These are phyloP conservation scores for Alca torda DNA, from an alignment of 2,797 vertebrate genomes.

Conservation along the genomic window DNA sequence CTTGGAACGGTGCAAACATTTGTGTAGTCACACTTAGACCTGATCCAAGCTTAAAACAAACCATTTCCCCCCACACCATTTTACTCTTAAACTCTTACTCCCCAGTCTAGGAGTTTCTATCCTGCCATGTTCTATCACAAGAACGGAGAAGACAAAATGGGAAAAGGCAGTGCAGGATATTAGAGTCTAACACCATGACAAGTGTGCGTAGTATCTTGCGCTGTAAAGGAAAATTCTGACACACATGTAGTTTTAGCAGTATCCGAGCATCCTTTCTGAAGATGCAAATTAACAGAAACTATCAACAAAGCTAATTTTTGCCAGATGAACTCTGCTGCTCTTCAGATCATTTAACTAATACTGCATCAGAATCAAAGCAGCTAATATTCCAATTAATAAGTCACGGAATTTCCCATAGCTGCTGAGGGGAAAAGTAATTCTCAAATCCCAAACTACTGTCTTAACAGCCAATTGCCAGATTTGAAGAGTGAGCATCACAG, in stretches of 20 bases:
- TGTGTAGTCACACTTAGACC: not conserved
- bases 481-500: not conserved
- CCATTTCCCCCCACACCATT: accelerated
- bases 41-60: not conserved
- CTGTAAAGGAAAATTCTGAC: not conserved
- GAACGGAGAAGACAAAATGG: not conserved
- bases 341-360: not conserved
- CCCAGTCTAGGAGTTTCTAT: not conserved
- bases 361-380: not conserved
- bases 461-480: not conserved
- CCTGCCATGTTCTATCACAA: not conserved
- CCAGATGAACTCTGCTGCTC: not conserved
- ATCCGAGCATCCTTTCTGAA: not conserved
- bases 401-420: not conserved
- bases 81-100: not conserved
- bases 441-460: not conserved
- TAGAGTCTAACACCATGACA: accelerated
- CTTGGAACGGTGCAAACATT: not conserved
- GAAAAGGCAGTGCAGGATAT: not conserved
- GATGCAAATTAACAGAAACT: not conserved
- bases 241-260: not conserved
- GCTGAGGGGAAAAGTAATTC: not conserved
- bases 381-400: not conserved
- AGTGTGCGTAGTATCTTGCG: not conserved
- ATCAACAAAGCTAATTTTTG: not conserved